Conservation (phyloP, 2,113 vertebrate genomes). For the Aviceda subcristata region DNA sequence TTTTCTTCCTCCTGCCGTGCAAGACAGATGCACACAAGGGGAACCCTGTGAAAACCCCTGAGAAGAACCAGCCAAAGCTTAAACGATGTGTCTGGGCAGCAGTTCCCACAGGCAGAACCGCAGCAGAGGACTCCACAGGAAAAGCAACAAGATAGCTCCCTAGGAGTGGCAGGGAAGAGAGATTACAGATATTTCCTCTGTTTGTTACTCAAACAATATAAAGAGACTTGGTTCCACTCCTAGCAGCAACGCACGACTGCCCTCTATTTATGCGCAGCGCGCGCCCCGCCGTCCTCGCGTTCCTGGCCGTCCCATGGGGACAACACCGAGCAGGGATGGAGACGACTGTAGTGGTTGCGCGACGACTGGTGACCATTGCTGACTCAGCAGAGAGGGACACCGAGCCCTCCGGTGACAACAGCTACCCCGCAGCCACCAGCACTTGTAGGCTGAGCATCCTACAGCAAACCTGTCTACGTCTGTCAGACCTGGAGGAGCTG, state of each 20-base stretch:
- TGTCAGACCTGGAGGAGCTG: background rate
- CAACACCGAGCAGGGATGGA: background rate
- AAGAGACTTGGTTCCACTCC: background rate
- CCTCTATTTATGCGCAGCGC: background rate
- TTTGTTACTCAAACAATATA: conserved; percentile 54
- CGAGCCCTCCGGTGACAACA: background rate
- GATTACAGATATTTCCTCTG: conserved; percentile 52
- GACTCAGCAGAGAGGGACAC: background rate
- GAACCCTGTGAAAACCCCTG: background rate
- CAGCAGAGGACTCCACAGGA: conserved; percentile 33
- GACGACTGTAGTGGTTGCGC: background rate
- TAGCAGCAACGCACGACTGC: background rate
- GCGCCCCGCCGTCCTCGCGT: background rate
- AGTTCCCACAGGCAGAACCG: conserved; percentile 12
- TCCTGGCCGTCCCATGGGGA: background rate
- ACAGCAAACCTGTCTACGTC: background rate
- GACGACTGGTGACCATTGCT: background rate
- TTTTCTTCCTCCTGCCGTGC: background rate
- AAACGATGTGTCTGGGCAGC: background rate
- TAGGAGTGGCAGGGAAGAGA: conserved; percentile 52
- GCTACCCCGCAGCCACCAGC: background rate
- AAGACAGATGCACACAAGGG: background rate
- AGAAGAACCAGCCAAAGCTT: background rate
- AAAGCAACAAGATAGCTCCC: conserved; percentile 46
- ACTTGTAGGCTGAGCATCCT: background rate